Evolutionary conservation across 2,797 vertebrate genomes (phyloP), one percentile per base, ranked within the genome.

Genomic region (Thamnophis elegans): DNA sequence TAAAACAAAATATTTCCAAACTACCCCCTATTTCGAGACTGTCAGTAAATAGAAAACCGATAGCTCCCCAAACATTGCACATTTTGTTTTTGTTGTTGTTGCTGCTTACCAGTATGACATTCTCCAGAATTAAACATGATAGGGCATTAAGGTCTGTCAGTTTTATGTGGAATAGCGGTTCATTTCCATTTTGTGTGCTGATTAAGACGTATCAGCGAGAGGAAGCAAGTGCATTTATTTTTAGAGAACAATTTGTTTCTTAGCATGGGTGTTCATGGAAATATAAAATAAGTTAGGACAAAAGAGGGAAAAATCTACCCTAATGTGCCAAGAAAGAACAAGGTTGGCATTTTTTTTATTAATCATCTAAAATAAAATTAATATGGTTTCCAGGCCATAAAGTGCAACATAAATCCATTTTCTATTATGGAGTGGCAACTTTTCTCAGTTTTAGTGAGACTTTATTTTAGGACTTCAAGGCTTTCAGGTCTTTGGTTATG

Each of bases 311-410:
- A 94, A 90, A 26, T 8, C 26, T n/a, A 20, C 4, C 14, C 11
- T n/a, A 82, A 18, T 59, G n/a, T 85, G 62, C 32, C 92, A 93
- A 90, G 26, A 10, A 92, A 88, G 87, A 36, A 20, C 89, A 95
- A 94, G 93, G 20, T 42, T 42, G 42, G 3, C 10, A 60, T 13
- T 60, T 16, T 16, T 60, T 16, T 22, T 90, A 88, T 91, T 85
- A 89, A 92, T 56, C 22, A 26, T 88, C 58, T 59, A 82, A 88
- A 82, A 25, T 56, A 95, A 96, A 93, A 3, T 55, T 32, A 92
- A 94, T 89, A 7, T 91, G 91, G 92, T 73, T 36, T 91, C 78
- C 56, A 42, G 32, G 32, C 90, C 59, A 78, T 8, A 55, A n/a
- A 62, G 28, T 65, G 0, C 88, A 95, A 88, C 0, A 42, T n/a